These are phyloP conservation scores for Novumbra hubbsi DNA, from an alignment of 2,797 vertebrate species.

Conservation along the genomic window DNA sequence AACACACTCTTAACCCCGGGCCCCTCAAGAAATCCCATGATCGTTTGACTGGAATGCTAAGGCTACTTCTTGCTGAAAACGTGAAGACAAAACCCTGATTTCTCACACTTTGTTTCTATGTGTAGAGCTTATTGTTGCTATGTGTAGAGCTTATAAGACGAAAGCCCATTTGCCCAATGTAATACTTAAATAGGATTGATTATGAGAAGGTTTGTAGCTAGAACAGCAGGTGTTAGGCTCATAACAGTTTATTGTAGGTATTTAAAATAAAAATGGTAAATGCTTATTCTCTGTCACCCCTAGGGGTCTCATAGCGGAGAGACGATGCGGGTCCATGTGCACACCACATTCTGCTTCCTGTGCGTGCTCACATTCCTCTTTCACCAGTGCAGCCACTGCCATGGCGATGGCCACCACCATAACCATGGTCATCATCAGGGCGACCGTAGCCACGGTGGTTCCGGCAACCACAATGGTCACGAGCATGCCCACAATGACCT, in stretches of 20 bases:
- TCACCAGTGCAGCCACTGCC: constrained; percentile 90
- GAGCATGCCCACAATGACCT: constrained; percentile 74
- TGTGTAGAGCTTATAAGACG: constrained; percentile 22
- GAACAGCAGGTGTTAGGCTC: neutral
- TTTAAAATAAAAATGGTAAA: neutral
- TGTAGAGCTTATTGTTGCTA: constrained; percentile 39
- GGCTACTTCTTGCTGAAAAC: constrained; percentile 52
- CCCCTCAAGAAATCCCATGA: constrained; percentile 57
- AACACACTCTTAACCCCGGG: constrained; percentile 41
- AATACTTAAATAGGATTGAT: constrained; percentile 28
- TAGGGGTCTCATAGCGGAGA: constrained; percentile 77
- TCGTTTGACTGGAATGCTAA: constrained; percentile 70
- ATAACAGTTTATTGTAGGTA: neutral
- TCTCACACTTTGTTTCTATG: constrained; percentile 40
- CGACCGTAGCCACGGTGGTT: constrained; percentile 42
- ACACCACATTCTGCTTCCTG: constrained; percentile 96
- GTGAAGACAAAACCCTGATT: constrained; percentile 25
- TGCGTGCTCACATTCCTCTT: constrained; percentile 95
- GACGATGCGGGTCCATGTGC: constrained; percentile 92
- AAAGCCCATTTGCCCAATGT: constrained; percentile 24
- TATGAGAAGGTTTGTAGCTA: constrained; percentile 34
- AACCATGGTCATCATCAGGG: constrained; percentile 49
- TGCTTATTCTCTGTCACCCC: constrained; percentile 17
- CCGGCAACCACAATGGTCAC: constrained; percentile 54
- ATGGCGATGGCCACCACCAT: constrained; percentile 77